phyloP scores from a whole-genome alignment of 2,888 invertebrate species.

The Maniola hyperantus region DNA sequence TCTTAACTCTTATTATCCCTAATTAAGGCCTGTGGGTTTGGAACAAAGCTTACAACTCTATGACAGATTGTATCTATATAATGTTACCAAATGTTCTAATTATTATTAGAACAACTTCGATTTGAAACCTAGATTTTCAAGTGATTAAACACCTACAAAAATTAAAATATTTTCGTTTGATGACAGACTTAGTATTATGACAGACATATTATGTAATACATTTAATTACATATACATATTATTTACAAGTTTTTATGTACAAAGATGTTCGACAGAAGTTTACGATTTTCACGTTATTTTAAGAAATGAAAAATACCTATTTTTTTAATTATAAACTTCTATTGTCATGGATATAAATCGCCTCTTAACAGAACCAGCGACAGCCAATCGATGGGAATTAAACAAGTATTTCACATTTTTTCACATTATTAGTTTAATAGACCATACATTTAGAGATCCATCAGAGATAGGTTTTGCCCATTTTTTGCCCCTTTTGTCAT shows the following conservation, averaged over 20 bases:
- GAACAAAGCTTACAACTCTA: slow-evolving; percentile 19
- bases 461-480: too few species aligned
- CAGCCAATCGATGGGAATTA: too few species aligned
- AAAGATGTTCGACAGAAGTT: background rate
- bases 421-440: too few species aligned
- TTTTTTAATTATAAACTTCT: background rate
- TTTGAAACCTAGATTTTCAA: background rate
- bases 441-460: too few species aligned
- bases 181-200: too few species aligned
- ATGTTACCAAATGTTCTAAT: background rate
- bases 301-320: too few species aligned
- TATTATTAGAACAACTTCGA: too few species aligned
- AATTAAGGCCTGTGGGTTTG: slow-evolving; percentile 62
- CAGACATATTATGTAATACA: background rate
- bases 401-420: background rate
- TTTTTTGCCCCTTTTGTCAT: too few species aligned
- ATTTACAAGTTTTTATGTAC: slow-evolving; percentile 11
- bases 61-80: background rate
- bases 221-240: background rate
- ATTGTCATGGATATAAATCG: slow-evolving; percentile 10
- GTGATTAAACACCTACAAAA: background rate
- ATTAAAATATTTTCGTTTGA: background rate
- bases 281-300: background rate
- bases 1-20: background rate
- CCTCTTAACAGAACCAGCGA: background rate